A percentile compares a stretch with the other conserved stretches of the same genome.
phyloP scores from a whole-genome alignment of 2,797 vertebrate genomes.

The Tadarida brasiliensis region DNA sequence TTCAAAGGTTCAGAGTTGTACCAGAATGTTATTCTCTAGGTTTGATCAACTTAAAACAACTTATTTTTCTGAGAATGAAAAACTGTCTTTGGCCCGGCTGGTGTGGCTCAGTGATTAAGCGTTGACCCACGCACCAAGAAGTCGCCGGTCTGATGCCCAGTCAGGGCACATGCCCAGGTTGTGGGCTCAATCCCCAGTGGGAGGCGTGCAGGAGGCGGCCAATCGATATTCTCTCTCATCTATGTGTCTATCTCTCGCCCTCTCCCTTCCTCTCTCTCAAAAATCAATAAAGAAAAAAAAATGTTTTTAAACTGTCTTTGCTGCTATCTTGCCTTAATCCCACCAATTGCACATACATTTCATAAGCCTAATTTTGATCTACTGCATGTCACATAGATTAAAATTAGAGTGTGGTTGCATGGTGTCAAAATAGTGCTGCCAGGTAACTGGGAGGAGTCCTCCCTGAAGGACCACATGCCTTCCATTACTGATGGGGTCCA shows the following conservation, averaged over 20 bases:
- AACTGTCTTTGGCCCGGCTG: not conserved
- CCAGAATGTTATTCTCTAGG: not conserved
- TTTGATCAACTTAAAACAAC: not conserved
- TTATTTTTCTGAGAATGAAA: not conserved
- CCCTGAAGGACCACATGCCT: not conserved
- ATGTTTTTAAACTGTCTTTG: not conserved
- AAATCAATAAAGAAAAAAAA: no score
- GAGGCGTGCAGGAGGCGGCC: no score
- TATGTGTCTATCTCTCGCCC: no score
- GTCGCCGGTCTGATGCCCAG: no score
- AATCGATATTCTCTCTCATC: no score
- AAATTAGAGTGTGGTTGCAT: not conserved
- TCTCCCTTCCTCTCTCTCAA: no score
- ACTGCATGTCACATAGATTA: not conserved
- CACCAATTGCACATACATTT: not conserved
- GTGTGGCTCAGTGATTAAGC: no score
- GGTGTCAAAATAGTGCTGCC: not conserved
- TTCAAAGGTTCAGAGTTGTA: not conserved
- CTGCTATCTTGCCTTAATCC: not conserved
- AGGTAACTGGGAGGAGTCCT: not conserved
- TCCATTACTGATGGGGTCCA: not conserved
- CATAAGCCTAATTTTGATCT: not conserved
- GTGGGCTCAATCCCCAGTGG: no score
- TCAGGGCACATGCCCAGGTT: no score
- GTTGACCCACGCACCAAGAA: no score